phyloP scores from a whole-genome alignment of 2,888 invertebrate species.

The Lasioglossum lativentre region DNA sequence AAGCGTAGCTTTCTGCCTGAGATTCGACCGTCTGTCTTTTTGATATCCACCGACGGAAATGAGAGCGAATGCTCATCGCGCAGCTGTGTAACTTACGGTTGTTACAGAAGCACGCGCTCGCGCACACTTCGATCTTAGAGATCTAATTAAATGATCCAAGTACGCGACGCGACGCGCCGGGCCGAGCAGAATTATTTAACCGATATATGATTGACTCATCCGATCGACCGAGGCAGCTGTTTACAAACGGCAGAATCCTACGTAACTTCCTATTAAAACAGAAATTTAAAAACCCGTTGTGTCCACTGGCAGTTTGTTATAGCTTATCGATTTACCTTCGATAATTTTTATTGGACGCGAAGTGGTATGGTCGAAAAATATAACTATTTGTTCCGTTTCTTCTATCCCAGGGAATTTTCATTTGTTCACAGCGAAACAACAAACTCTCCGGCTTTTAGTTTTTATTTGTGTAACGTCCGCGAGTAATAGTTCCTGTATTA shows the following conservation, averaged over 20 bases:
- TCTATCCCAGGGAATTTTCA: neutral
- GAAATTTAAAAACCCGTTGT: neutral
- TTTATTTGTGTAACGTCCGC: neutral
- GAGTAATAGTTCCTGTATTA: neutral
- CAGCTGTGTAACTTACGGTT: neutral
- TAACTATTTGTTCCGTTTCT: neutral
- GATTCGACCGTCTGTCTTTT: slow-evolving; percentile 48
- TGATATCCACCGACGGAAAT: slow-evolving; percentile 30
- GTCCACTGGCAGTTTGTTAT: neutral
- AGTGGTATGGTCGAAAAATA: neutral
- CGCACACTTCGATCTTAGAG: neutral
- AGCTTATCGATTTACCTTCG: neutral
- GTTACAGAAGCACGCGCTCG: neutral
- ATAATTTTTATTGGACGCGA: neutral
- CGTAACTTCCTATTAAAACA: neutral
- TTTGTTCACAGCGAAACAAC: neutral
- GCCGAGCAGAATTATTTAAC: neutral
- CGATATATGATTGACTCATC: neutral
- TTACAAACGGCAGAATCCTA: neutral
- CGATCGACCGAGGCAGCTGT: neutral
- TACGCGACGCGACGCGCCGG: too few species aligned
- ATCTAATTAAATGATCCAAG: slow-evolving; percentile 3
- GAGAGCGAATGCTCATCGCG: neutral
- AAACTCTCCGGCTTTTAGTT: neutral
- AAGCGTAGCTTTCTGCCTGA: slow-evolving; percentile 65